Percentiles rank a stretch among this genome's conserved stretches.
phyloP scores from a whole-genome alignment of 1,140 invertebrate species.

The Ceratina calcarata region DNA sequence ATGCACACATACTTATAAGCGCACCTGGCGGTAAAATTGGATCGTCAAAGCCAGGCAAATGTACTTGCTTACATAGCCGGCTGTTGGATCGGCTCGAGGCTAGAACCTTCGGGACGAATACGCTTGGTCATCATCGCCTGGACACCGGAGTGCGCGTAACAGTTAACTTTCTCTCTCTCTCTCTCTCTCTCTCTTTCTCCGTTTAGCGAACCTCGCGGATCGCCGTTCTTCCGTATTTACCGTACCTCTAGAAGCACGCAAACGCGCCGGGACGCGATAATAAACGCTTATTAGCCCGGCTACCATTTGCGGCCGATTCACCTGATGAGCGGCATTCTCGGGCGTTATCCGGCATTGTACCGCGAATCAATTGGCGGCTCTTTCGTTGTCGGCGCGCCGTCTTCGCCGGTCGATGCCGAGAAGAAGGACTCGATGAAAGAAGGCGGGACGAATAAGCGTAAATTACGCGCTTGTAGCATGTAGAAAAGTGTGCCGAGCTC shows the following conservation, averaged over 20 bases:
- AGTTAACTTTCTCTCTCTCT: slow-evolving; percentile 62
- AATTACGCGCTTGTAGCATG: background rate
- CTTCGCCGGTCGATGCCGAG: background rate
- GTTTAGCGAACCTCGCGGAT: background rate
- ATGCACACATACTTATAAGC: background rate
- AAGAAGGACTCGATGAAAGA: background rate
- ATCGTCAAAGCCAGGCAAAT: slow-evolving; percentile 23
- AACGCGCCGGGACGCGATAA: slow-evolving; percentile 55
- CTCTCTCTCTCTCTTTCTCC: slow-evolving; percentile 44
- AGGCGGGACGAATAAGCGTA: background rate
- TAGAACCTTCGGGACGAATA: slow-evolving; percentile 44
- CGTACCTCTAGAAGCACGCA: slow-evolving; percentile 47
- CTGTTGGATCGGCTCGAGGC: slow-evolving; percentile 41
- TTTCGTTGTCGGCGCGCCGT: slow-evolving; percentile 9
- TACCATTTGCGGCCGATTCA: slow-evolving; percentile 66
- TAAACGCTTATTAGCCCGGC: slow-evolving; percentile 62
- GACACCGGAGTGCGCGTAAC: slow-evolving; percentile 51
- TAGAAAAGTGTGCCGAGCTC: background rate
- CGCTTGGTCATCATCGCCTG: slow-evolving; percentile 56
- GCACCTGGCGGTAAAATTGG: slow-evolving; percentile 52
- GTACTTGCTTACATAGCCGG: slow-evolving; percentile 13
- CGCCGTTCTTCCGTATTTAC: slow-evolving; percentile 60
- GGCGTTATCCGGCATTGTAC: slow-evolving; percentile 55
- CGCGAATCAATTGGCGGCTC: slow-evolving; percentile 60
- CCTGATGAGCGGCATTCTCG: slow-evolving; percentile 64